Evolutionary conservation across 1,140 invertebrate genomes (phyloP).

Genomic region (Papilio polyxenes): DNA sequence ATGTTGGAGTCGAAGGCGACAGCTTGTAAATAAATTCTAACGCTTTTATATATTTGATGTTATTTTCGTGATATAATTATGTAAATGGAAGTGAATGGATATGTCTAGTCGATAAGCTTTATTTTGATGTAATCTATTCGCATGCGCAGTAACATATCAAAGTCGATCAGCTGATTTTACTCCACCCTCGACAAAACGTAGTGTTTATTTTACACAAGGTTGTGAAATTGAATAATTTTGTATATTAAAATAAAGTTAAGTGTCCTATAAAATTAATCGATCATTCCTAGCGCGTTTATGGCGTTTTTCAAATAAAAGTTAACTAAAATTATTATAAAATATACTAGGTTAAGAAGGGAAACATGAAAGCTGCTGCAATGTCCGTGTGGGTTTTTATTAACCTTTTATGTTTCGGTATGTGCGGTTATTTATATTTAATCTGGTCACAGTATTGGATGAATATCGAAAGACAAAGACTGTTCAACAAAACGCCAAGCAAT

Average conservation of each 20-base stretch:
- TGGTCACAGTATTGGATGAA: slow-evolving; percentile 87
- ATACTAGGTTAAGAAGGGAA: slow-evolving; percentile 33
- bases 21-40: background rate
- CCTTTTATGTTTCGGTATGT: slow-evolving; percentile 85
- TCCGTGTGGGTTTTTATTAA: slow-evolving; percentile 87
- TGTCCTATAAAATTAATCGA: slow-evolving; percentile 6
- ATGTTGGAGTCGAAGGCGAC: background rate
- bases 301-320: background rate
- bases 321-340: slow-evolving; percentile 33
- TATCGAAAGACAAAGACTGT: slow-evolving; percentile 77
- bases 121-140: slow-evolving; percentile 36
- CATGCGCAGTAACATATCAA: slow-evolving; percentile 41
- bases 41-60: background rate
- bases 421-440: slow-evolving; percentile 85
- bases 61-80: background rate
- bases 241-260: background rate
- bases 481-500: slow-evolving; percentile 65
- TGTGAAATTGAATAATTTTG: slow-evolving; percentile 25
- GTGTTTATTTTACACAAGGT: slow-evolving; percentile 28
- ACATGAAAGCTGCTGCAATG: slow-evolving; percentile 84
- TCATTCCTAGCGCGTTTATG: background rate
- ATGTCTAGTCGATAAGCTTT: background rate
- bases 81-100: background rate
- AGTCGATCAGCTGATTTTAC: slow-evolving; percentile 58
- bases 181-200: slow-evolving; percentile 50